Evolutionary conservation across 2,797 vertebrate genomes (phyloP), one percentile per base, ranked within the genome.

Genomic region (Cyprinodon diabolis): DNA sequence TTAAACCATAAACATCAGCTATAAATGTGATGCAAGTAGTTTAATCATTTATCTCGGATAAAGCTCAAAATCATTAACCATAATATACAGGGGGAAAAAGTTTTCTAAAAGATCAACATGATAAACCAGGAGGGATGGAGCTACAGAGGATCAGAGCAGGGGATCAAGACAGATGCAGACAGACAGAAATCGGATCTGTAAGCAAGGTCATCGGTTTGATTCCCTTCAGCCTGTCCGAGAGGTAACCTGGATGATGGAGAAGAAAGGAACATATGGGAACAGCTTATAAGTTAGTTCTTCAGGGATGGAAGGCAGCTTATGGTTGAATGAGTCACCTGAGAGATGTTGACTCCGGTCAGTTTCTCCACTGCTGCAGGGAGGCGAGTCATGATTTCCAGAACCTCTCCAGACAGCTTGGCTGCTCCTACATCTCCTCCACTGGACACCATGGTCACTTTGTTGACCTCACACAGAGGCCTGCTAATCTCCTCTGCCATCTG

Each of bases 401-500:
- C 95, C 87, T 98, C 96, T 1, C 96, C 96, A 0, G 96, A 96
- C 69, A 98, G 95, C 69, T 96, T 97, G 86, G 96, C 90, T 0
- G 94, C 96, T 0, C 97, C 97, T 57, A 98, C 75, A 0, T 96
- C 93, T 0, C 92, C 86, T 6, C 96, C 96, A 0, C 96, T 96
- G 78, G 96, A 97, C 67, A 98, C 92, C 94, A 97, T 95, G 57
- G 96, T 97, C 15, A 98, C 86, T 89, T 97, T 97, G 6, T 91
- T 93, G 82, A 95, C 91, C 1, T 91, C 76, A 49, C 94, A 93
- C 91, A 98, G 85, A 19, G 97, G 96, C 79, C 86, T 95, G 89
- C 95, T 97, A 87, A 97, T 97, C 90, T 96, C 96, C n/a, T 96
- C 96, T 14, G 96, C 96, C 79, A 97, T 94, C 97, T 97, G 74